Conservation (phyloP, 1,140 invertebrate species). For the Drosophila sproati region DNA sequence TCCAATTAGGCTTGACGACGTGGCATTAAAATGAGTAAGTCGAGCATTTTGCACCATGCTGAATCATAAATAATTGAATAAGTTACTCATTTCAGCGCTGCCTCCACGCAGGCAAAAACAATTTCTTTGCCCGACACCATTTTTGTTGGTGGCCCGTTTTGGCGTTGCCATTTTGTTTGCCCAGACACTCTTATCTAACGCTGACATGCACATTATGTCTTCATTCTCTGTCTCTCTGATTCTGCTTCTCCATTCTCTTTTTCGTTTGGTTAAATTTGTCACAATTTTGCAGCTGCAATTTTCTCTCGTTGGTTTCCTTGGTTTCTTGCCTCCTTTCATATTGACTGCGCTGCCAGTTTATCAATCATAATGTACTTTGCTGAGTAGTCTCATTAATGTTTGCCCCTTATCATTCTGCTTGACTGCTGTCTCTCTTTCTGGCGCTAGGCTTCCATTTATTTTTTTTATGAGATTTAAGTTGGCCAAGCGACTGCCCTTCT, state of each 20-base stretch:
- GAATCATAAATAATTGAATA: slow-evolving; percentile 79
- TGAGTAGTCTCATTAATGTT: slow-evolving; percentile 73
- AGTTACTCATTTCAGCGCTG: slow-evolving; percentile 66
- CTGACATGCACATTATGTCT: slow-evolving; percentile 65
- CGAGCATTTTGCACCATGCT: slow-evolving; percentile 58
- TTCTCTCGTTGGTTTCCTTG: slow-evolving; percentile 14
- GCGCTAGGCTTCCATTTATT: neutral
- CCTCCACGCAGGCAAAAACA: slow-evolving; percentile 17
- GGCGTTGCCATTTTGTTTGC: slow-evolving; percentile 34
- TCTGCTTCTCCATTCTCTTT: neutral
- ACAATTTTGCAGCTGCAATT: slow-evolving; percentile 57
- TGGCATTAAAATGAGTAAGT: slow-evolving; percentile 52
- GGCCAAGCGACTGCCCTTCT: slow-evolving; percentile 21
- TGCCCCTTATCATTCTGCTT: slow-evolving; percentile 50
- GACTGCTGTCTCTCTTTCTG: slow-evolving; percentile 9
- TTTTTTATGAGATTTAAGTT: slow-evolving; percentile 3
- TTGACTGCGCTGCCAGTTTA: slow-evolving; percentile 42
- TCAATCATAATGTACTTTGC: slow-evolving; percentile 73
- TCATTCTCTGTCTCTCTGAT: slow-evolving; percentile 4
- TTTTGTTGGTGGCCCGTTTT: slow-evolving; percentile 30
- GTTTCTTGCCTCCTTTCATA: neutral
- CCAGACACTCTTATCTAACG: slow-evolving; percentile 59
- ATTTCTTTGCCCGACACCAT: slow-evolving; percentile 19
- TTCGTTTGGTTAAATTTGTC: slow-evolving; percentile 62
- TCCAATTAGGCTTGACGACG: slow-evolving; percentile 64